phyloP scores from a whole-genome alignment of 2,113 vertebrate genomes.

The Lynx canadensis region DNA sequence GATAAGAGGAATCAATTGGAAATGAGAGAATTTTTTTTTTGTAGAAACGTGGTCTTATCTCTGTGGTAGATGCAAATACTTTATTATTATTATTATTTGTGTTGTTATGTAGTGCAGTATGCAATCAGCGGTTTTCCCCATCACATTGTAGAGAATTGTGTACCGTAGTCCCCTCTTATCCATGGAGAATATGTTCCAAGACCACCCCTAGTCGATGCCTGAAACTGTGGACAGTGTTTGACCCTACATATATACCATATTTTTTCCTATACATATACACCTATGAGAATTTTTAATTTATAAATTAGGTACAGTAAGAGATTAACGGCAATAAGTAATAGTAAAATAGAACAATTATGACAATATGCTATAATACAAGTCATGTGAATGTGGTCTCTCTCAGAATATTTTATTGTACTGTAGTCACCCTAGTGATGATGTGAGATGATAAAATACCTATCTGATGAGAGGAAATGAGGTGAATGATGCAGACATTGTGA shows the following conservation, averaged over 20 bases:
- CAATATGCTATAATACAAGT: not conserved
- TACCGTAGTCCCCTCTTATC: not conserved
- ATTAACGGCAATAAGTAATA: not conserved
- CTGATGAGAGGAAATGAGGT: not conserved
- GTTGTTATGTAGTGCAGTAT: not conserved
- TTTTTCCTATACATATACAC: not conserved
- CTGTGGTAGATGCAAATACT: not conserved
- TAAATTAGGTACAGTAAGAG: not conserved
- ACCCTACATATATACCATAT: not conserved
- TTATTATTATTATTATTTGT: not conserved
- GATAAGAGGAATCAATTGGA: slow-evolving; percentile 15
- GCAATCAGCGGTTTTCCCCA: not conserved
- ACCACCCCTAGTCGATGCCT: not conserved
- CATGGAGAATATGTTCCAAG: not conserved
- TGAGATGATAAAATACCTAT: not conserved
- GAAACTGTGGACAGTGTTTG: not conserved
- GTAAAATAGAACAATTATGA: not conserved
- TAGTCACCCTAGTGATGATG: not conserved
- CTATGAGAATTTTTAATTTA: not conserved
- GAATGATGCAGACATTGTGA: not conserved
- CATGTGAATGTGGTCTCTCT: not conserved
- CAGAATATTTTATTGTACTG: not conserved
- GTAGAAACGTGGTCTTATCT: not conserved
- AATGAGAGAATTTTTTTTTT: not conserved
- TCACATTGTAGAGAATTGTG: not conserved